A percentile compares a stretch with the other conserved stretches of the same genome.
phyloP scores from a whole-genome alignment of 2,797 vertebrate species.

The Etheostoma nigrum region DNA sequence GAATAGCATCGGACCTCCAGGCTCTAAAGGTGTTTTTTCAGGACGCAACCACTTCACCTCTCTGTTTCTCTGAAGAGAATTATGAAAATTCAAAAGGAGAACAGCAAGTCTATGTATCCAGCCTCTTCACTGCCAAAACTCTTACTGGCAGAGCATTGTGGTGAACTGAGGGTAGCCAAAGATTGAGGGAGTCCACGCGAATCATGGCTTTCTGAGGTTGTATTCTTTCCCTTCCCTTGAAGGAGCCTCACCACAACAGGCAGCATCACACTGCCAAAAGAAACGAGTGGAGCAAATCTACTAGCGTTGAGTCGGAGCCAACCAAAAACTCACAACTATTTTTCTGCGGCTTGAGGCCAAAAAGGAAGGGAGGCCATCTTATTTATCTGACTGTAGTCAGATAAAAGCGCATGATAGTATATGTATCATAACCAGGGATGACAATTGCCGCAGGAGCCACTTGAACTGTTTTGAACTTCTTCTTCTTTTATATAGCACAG shows the following conservation, averaged over 20 bases:
- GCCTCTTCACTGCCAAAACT: conserved; percentile 37
- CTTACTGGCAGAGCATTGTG: conserved; percentile 39
- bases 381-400: conserved; percentile 22
- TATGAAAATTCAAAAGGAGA: conserved; percentile 27
- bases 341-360: conserved; percentile 50
- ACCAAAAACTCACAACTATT: conserved; percentile 44
- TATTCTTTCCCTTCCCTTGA: conserved; percentile 40
- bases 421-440: conserved; percentile 27
- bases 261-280: conserved; percentile 60
- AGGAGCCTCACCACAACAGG: conserved; percentile 56
- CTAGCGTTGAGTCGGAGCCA: conserved; percentile 57
- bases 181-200: conserved; percentile 45
- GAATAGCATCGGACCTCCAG: not conserved
- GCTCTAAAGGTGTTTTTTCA: conserved; percentile 25
- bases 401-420: conserved; percentile 20
- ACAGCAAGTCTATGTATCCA: conserved; percentile 32
- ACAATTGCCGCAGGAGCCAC: conserved; percentile 42
- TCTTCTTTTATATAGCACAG: not conserved
- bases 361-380: conserved; percentile 32
- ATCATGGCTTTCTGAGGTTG: conserved; percentile 10
- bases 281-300: conserved; percentile 65
- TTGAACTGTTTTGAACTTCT: conserved; percentile 37
- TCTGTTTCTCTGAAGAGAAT: not conserved
- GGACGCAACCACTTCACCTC: conserved; percentile 1
- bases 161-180: conserved; percentile 31